Evolutionary conservation across 2,888 invertebrate genomes (phyloP).

Genomic region (Heliconius charithonia): DNA sequence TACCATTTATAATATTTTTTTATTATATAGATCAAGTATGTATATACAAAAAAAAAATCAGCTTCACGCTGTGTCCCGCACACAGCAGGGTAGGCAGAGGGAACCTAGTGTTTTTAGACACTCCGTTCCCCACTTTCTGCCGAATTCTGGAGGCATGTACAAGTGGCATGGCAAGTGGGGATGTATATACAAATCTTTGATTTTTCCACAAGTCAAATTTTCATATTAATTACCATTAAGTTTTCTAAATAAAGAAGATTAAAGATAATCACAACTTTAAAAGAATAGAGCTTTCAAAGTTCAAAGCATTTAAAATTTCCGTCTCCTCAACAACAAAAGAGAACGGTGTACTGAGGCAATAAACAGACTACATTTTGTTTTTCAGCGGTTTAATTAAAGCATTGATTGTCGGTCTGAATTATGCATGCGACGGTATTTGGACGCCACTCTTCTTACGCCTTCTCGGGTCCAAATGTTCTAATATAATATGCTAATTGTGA

Average conservation of each 20-base stretch:
- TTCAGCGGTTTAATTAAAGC: slow-evolving; percentile 37
- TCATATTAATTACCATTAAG: background rate
- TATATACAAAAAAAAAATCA: too few species aligned
- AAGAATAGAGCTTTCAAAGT: background rate
- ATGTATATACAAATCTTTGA: too few species aligned
- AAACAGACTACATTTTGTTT: slow-evolving; percentile 14
- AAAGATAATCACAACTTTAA: background rate
- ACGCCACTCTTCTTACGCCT: slow-evolving; percentile 29
- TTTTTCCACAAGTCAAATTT: too few species aligned
- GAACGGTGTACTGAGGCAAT: background rate
- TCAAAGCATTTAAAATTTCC: background rate
- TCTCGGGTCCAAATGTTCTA: slow-evolving; percentile 37
- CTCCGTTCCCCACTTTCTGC: too few species aligned
- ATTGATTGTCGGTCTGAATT: slow-evolving; percentile 34
- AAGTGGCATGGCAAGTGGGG: too few species aligned
- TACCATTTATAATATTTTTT: too few species aligned
- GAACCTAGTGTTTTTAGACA: too few species aligned
- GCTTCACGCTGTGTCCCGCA: too few species aligned
- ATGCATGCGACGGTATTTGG: slow-evolving; percentile 40
- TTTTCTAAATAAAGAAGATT: background rate
- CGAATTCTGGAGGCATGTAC: too few species aligned
- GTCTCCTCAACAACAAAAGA: background rate
- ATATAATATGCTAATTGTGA: slow-evolving; percentile 40
- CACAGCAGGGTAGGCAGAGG: too few species aligned
- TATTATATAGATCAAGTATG: too few species aligned